phyloP scores from a whole-genome alignment of 2,888 invertebrate genomes.

The Tipula confusa region DNA sequence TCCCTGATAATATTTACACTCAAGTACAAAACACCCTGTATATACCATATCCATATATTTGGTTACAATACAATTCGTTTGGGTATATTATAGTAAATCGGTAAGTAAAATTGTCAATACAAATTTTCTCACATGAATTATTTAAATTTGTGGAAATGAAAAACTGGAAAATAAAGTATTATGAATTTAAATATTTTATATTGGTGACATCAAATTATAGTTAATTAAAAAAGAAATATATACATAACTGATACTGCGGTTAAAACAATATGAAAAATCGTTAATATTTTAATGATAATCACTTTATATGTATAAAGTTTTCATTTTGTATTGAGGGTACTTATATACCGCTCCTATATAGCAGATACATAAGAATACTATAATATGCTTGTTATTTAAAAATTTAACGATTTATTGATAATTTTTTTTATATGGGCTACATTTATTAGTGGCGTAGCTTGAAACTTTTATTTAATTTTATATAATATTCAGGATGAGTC shows the following conservation, averaged over 20 bases:
- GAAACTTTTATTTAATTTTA: too few relatives aligned
- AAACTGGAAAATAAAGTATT: neutral
- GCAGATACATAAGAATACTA: neutral
- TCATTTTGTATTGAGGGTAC: neutral
- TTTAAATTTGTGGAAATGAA: neutral
- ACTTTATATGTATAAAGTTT: neutral
- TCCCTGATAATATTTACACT: too few relatives aligned
- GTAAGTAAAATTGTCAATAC: neutral
- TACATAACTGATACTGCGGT: neutral
- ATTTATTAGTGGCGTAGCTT: neutral
- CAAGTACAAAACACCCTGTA: too few relatives aligned
- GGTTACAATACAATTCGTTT: too few relatives aligned
- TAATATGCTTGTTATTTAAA: neutral
- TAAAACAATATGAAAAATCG: neutral
- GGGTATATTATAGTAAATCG: neutral
- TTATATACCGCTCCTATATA: neutral
- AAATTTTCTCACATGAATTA: slow-evolving; percentile 9
- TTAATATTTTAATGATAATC: neutral
- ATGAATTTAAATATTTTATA: neutral
- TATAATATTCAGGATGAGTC: too few relatives aligned
- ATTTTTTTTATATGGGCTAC: neutral
- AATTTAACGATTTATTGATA: neutral
- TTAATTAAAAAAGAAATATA: slow-evolving; percentile 7
- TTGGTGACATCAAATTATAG: slow-evolving; percentile 25
- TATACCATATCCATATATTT: too few relatives aligned